phyloP scores from a whole-genome alignment of 2,113 vertebrate species.

The Colossoma macropomum region DNA sequence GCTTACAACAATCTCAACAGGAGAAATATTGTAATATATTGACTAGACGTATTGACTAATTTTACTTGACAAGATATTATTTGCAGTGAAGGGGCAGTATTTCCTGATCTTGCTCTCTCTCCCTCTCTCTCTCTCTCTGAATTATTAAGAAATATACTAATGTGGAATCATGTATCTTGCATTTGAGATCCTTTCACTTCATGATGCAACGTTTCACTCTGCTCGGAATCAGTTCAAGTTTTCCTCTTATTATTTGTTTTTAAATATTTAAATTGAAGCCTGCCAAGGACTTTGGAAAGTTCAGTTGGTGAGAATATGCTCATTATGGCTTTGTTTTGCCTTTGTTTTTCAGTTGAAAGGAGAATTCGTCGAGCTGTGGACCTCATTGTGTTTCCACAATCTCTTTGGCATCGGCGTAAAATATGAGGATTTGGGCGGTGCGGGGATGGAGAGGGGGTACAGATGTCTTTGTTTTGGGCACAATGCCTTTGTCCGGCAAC shows the following conservation, averaged over 20 bases:
- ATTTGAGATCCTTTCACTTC: not conserved
- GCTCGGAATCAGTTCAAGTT: not conserved
- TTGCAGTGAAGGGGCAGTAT: too few relatives aligned
- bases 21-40: too few relatives aligned
- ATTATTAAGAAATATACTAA: not conserved
- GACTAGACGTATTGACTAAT: too few relatives aligned
- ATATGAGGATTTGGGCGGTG: not conserved
- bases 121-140: not conserved
- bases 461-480: conserved; percentile 25
- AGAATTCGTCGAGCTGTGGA: not conserved
- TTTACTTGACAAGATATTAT: too few relatives aligned
- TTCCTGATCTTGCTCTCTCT: not conserved
- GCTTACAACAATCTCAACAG: too few relatives aligned
- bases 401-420: conserved; percentile 17
- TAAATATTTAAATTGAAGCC: not conserved
- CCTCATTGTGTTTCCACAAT: conserved; percentile 8
- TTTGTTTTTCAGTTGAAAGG: not conserved
- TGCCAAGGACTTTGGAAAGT: not conserved
- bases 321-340: conserved; percentile 19
- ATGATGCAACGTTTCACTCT: not conserved
- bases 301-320: not conserved
- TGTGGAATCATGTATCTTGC: not conserved
- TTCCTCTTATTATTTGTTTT: not conserved
- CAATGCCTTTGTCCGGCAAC: conserved; percentile 32
- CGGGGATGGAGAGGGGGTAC: not conserved